Conservation (phyloP, 2,888 invertebrate species). For the Chalcosyrphus nemorum region DNA sequence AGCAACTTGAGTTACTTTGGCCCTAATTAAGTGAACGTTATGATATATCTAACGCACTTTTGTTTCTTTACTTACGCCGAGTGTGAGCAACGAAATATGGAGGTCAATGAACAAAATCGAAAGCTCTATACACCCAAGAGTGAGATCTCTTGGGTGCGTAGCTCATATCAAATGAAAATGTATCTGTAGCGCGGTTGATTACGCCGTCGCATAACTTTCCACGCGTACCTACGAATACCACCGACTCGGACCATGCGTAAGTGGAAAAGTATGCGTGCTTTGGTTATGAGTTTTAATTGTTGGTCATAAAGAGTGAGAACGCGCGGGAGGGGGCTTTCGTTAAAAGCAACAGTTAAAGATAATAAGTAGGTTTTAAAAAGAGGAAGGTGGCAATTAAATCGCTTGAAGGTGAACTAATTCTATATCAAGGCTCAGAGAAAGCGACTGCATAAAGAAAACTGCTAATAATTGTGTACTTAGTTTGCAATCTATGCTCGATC, state of each 20-base stretch:
- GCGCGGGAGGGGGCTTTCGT: not conserved
- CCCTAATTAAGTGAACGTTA: slow-evolving; percentile 39
- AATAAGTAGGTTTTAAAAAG: not conserved
- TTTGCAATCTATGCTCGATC: not conserved
- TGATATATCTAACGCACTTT: not conserved
- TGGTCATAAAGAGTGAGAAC: slow-evolving; percentile 1
- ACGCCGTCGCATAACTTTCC: slow-evolving; percentile 8
- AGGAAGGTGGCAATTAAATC: slow-evolving; percentile 24
- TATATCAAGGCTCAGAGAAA: not conserved
- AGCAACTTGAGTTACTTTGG: slow-evolving; percentile 4
- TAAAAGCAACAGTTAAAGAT: not conserved
- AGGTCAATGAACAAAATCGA: slow-evolving; percentile 40
- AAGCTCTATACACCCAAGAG: slow-evolving; percentile 31
- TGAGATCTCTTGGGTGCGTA: slow-evolving; percentile 19
- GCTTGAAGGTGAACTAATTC: slow-evolving; percentile 32
- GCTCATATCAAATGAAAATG: slow-evolving; percentile 3
- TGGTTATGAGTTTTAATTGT: not conserved
- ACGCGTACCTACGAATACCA: not conserved
- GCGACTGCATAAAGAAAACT: not conserved
- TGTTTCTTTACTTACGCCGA: not conserved
- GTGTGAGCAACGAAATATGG: slow-evolving; percentile 18
- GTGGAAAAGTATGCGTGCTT: slow-evolving; percentile 1
- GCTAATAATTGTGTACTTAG: no score
- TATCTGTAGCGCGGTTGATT: slow-evolving; percentile 6
- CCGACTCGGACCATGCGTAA: not conserved